Percentiles rank a stretch among this genome's conserved stretches.
Evolutionary conservation across 2,888 invertebrate genomes (phyloP).

Genomic region (Trachelus iudaicus): DNA sequence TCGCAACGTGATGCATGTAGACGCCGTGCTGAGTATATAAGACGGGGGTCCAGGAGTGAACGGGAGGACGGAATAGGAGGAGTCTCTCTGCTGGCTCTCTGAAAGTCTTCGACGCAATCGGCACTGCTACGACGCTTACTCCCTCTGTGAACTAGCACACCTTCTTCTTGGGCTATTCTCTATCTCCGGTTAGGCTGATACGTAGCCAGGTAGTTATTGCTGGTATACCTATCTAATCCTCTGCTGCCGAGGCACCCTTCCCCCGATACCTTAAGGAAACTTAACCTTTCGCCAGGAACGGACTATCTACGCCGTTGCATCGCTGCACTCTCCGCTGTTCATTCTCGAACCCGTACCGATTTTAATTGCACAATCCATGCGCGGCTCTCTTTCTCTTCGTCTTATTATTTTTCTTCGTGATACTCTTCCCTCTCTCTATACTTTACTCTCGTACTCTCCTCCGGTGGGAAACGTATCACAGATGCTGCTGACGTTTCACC

Average conservation of each 20-base stretch:
- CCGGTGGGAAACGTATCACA: conserved; percentile 36
- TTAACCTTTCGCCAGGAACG: background rate
- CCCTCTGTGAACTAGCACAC: conserved; percentile 12
- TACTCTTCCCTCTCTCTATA: conserved; percentile 1
- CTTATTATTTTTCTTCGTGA: background rate
- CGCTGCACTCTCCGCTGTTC: background rate
- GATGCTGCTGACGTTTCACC: conserved; percentile 12
- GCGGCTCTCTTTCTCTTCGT: background rate
- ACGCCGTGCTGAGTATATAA: conserved; percentile 6
- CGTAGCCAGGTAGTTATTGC: background rate
- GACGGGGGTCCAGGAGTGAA: conserved; percentile 8
- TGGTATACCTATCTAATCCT: background rate
- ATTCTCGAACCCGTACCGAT: conserved; percentile 5
- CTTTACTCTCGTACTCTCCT: conserved; percentile 1
- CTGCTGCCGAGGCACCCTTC: background rate
- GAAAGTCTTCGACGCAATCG: conserved; percentile 11
- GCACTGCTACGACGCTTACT: conserved; percentile 16
- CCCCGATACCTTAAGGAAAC: background rate
- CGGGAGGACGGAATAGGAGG: conserved; percentile 24
- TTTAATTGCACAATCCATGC: conserved; percentile 19
- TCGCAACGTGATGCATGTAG: conserved; percentile 19
- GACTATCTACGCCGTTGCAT: background rate
- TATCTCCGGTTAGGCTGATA: background rate
- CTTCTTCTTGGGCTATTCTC: conserved; percentile 27
- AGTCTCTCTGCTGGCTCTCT: conserved; percentile 22